A percentile compares a stretch with the other conserved stretches of the same genome.
Conservation (phyloP, 2,888 invertebrate genomes). For the Odontomyia ornata region DNA sequence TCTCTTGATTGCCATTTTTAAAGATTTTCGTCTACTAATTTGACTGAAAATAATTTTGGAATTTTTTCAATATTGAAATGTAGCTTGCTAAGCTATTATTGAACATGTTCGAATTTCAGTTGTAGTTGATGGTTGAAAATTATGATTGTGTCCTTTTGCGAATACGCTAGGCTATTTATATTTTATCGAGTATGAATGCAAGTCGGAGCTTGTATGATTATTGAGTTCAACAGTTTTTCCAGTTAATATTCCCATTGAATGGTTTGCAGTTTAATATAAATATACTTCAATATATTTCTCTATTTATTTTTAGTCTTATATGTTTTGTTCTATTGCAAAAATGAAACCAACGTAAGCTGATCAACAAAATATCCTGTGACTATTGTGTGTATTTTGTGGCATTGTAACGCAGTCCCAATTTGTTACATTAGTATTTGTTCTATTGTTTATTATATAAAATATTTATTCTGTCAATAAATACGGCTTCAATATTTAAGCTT, state of each 20-base stretch:
- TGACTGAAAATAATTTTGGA: conserved; percentile 52
- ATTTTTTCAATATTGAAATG: not conserved
- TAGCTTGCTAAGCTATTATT: conserved; percentile 23
- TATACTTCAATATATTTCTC: conserved; percentile 32
- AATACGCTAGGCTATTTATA: no score
- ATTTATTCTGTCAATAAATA: conserved; percentile 35
- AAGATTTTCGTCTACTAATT: conserved; percentile 47
- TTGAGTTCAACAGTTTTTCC: conserved; percentile 28
- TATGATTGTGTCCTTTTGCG: conserved; percentile 16
- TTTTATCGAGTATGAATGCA: not conserved
- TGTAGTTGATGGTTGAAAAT: conserved; percentile 32
- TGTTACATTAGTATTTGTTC: conserved; percentile 20
- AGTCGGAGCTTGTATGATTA: not conserved
- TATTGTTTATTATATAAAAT: conserved; percentile 42
- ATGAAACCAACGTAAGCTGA: conserved; percentile 50
- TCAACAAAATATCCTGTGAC: conserved; percentile 40
- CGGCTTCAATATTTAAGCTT: conserved; percentile 37
- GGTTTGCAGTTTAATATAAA: conserved; percentile 4
- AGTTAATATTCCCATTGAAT: not conserved
- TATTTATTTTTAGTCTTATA: conserved; percentile 15
- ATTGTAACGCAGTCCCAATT: conserved; percentile 37
- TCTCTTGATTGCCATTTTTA: no score
- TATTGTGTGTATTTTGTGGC: conserved; percentile 9
- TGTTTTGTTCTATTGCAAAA: conserved; percentile 32
- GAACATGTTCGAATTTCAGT: conserved; percentile 45